Evolutionary conservation across 2,888 invertebrate genomes (phyloP).

Genomic region (Agonopterix arenella): DNA sequence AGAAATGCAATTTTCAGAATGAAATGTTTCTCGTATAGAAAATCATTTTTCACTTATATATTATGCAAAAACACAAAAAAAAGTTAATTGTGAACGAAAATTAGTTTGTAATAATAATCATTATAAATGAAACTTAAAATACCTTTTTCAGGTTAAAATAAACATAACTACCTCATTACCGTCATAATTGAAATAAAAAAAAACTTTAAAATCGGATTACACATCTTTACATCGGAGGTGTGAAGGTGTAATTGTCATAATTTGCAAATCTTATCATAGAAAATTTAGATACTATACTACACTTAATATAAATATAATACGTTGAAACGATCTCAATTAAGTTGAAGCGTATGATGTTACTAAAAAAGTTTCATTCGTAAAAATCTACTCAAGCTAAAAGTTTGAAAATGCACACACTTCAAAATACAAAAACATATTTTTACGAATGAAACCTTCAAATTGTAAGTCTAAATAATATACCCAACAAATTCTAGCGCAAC

Average conservation of each 20-base stretch:
- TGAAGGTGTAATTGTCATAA: conserved; percentile 65
- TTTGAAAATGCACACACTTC: conserved; percentile 1
- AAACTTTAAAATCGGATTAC: conserved; percentile 28
- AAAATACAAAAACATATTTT: conserved; percentile 25
- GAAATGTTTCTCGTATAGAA: conserved; percentile 50
- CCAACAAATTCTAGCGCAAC: conserved; percentile 36
- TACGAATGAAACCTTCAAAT: conserved; percentile 33
- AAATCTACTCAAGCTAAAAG: conserved; percentile 17
- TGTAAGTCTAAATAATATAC: conserved; percentile 43
- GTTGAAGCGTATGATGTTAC: conserved; percentile 71
- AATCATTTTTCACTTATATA: conserved; percentile 57
- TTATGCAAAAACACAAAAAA: conserved; percentile 64
- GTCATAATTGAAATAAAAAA: conserved; percentile 34
- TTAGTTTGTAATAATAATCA: conserved; percentile 32
- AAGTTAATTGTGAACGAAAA: conserved; percentile 28
- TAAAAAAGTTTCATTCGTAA: conserved; percentile 37
- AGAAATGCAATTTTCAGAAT: conserved; percentile 75
- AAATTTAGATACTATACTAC: conserved; percentile 65
- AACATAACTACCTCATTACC: conserved; percentile 40
- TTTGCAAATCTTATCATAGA: conserved; percentile 58
- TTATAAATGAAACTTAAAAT: conserved; percentile 52
- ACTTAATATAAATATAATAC: conserved; percentile 74
- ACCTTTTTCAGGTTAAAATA: conserved; percentile 46
- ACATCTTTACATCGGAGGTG: conserved; percentile 28
- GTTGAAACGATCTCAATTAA: conserved; percentile 67